These are phyloP conservation scores for Cuniculus paca DNA, from an alignment of 2,797 vertebrate species.

Conservation along the genomic window DNA sequence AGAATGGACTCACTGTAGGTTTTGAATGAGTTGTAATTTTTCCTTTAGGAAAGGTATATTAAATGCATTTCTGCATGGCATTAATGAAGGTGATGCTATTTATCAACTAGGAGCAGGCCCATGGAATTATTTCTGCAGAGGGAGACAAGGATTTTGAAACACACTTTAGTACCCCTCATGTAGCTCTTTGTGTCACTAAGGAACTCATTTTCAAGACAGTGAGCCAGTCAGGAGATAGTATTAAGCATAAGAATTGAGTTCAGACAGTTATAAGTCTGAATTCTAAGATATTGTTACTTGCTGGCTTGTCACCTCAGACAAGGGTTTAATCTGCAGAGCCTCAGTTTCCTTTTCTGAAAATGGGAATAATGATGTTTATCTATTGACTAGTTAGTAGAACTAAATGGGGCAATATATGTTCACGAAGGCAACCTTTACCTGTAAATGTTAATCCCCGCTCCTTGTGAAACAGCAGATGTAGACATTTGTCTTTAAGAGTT, in stretches of 20 bases:
- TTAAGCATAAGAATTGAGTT: neutral
- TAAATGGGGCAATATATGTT: neutral
- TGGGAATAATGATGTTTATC: neutral
- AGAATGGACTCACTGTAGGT: neutral
- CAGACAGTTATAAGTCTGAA: neutral
- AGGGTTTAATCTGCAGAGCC: neutral
- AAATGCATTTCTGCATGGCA: slow-evolving; percentile 25
- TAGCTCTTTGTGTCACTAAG: neutral
- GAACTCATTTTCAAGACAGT: neutral
- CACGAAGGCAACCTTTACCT: neutral
- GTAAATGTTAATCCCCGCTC: neutral
- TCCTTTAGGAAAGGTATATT: neutral
- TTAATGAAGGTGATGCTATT: slow-evolving; percentile 39
- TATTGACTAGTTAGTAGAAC: neutral
- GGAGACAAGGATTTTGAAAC: slow-evolving; percentile 27
- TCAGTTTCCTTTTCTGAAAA: neutral
- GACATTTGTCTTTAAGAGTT: neutral
- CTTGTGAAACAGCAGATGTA: neutral
- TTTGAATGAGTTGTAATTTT: neutral
- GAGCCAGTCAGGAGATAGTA: neutral
- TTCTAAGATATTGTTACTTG: neutral
- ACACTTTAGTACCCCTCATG: neutral
- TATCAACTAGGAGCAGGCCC: neutral
- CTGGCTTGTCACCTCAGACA: neutral
- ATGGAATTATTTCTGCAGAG: neutral